Evolutionary conservation across 64 coral and sea anemone genomes (phyloP), one percentile per base, ranked within the genome.

Genomic region (Montipora foliosa): DNA sequence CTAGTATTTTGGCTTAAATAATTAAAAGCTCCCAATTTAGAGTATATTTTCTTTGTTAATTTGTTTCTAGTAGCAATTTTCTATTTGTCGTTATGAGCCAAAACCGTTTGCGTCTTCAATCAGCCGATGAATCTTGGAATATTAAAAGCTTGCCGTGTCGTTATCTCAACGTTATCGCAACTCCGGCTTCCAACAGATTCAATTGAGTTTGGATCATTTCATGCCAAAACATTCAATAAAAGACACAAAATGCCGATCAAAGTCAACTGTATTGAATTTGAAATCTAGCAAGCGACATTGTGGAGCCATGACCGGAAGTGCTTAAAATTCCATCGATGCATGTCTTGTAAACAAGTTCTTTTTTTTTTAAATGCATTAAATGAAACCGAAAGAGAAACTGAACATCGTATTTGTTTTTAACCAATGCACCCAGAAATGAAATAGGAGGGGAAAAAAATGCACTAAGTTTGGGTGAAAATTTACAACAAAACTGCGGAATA

Each of bases 241-340:
- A 15, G 44, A 46, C 60, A 3, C 68, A 6, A 24, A 86, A 71
- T 44, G 62, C 44, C 61, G 76, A 84, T 67, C 44, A 49, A 67
- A 71, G 10, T 21, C 45, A 51, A 86, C 45, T 50, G 64, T 86
- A 86, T 71, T 86, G 66, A 86, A 71, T 22, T 71, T 71, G 8
- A 70, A 71, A 46, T 51, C 19, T 44, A 48, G 24, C 4, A 8
- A 19, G 82, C 70, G 82, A 86, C 82, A 71, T 4, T 22, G 2
- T 11, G 82, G 82, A 12, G 82, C 82, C 82, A 71, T 8, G 45
- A 22, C 37, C 82, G 82, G 82, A 86, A 86, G 82, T 71, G 64
- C 16, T 86, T 72, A 19, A 22, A 72, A 86, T 71, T 86, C 82
- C 82, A 71, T 44, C 19, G 66, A 48, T 5, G 8, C 47, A 86